Conservation (phyloP, 2,113 vertebrate genomes). For the Crotalus helleri region DNA sequence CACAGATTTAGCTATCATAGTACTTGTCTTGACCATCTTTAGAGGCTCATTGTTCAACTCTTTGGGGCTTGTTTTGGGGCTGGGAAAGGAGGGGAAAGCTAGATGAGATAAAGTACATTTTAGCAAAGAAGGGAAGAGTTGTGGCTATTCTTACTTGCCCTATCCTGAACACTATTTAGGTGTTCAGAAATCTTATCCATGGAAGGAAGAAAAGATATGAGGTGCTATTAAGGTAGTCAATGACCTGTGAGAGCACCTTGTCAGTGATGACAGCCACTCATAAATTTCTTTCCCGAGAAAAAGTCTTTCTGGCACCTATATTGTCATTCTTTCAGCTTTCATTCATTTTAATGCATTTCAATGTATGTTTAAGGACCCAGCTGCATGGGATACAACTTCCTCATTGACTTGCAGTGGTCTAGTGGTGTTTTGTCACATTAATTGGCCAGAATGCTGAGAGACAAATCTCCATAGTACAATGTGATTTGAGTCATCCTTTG, state of each 20-base stretch:
- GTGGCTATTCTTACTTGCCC: not conserved
- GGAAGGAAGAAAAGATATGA: not conserved
- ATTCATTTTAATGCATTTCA: not conserved
- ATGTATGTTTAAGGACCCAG: not conserved
- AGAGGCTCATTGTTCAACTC: not conserved
- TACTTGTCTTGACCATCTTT: not conserved
- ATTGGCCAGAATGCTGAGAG: not conserved
- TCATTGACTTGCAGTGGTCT: not conserved
- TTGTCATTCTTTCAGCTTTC: not conserved
- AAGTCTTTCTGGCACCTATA: not conserved
- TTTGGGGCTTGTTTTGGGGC: not conserved
- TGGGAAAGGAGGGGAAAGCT: not conserved
- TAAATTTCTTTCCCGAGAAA: not conserved
- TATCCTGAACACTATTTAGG: not conserved
- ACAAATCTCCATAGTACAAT: not conserved
- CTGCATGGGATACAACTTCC: not conserved
- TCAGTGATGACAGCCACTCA: not conserved
- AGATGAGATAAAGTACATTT: not conserved
- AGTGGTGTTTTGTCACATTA: not conserved
- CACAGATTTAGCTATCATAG: not conserved
- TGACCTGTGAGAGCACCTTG: not conserved
- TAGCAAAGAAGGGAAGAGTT: not conserved
- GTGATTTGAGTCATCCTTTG: not conserved
- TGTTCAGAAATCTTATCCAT: not conserved
- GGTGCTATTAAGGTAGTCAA: not conserved